Base-by-base conservation (phyloP, 1,140 invertebrate genomes). In the Helicoverpa armigera region DNA sequence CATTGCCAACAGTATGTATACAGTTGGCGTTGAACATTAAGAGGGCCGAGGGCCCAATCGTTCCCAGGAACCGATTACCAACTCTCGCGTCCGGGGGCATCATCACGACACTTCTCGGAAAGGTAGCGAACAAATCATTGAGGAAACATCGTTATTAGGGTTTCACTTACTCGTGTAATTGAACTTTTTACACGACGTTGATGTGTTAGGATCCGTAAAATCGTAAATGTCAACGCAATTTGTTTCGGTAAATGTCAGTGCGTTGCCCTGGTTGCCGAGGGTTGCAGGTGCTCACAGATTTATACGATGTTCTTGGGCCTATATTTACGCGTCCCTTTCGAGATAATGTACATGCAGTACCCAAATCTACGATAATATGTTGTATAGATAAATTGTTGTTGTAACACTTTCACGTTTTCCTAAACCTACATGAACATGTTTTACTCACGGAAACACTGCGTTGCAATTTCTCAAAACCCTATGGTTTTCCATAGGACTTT, bases 41-140 rank as follows among this genome's bases (percentile, higher is more conserved):
- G 23, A 77, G 75, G 60, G 75, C 61, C 75, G 61, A 77, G 50
- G 75, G 75, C 75, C 56, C 43, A 48, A 77, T 43, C 50, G 50
- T 77, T 79, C 63, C 77, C 65, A 79, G 35, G 51, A 79, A 79
- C 31, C 29, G 65, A 70, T 79, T 79, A 79, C 77, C 18, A 63
- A n/a, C 77, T 78, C 76, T 78, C 51, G 51, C 61, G 58, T 29
- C 58, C 58, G 54, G 48, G 16, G 61, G 61, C 75, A 54, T 29
- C 61, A 77, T 77, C 77, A 79, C 65, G 77, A 51, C 65, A 79
- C 65, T 79, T 79, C 77, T 79, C 29, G 65, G 65, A 79, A 79
- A 43, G 48, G 29, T 7, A 31, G 13, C 29, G 10, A 31, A 35
- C 29, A 53, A 31, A 67, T 77, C 75, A 77, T 67, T 23, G 58